Evolutionary conservation across 2,797 vertebrate genomes (phyloP), one percentile per base, ranked within the genome.

Genomic region (Schizothorax lantsangensis): DNA sequence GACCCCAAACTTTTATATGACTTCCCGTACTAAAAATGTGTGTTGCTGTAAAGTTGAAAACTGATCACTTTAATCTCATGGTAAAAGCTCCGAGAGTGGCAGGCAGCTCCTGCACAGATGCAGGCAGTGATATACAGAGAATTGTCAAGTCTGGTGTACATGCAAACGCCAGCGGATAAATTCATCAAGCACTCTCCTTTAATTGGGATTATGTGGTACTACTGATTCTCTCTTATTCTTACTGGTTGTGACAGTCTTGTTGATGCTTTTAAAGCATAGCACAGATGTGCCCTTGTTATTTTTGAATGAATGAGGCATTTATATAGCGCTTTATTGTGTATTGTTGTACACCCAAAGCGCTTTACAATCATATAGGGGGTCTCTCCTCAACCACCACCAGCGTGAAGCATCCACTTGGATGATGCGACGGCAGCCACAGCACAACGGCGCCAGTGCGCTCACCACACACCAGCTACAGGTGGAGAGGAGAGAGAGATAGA

Each of bases 71-170:
- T 71, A 43, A 40, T 71, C 97, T 98, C 0, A 93, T 99, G 95
- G 97, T 98, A 91, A 94, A 95, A 84, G 98, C 97, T 92, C 96
- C 5, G 38, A 40, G 21, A 43, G 69, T 5, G 98, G 91, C 94
- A 99, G 87, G 93, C 94, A 57, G 92, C 94, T 71, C 38, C 96
- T 0, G 97, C 98, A n/a, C 64, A 68, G 64, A 66, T 30, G 33
- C 96, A 95, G 0, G 97, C 98, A 1, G 96, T 72, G 69, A 72
- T 73, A 26, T 73, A 45, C 21, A 71, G 36, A 71, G 19, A 17
- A 40, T 69, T 38, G 36, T 38, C 4, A 36, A n/a, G 4, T 59
- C 57, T 62, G 57, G 57, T 62, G 9, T 11, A n/a, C 57, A 62
- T 10, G 26, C 59, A 66, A 66, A 66, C 0, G 14, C 14, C 62